These are phyloP conservation scores for Sardina pilchardus DNA, from an alignment of 2,113 vertebrate genomes.

Conservation along the genomic window DNA sequence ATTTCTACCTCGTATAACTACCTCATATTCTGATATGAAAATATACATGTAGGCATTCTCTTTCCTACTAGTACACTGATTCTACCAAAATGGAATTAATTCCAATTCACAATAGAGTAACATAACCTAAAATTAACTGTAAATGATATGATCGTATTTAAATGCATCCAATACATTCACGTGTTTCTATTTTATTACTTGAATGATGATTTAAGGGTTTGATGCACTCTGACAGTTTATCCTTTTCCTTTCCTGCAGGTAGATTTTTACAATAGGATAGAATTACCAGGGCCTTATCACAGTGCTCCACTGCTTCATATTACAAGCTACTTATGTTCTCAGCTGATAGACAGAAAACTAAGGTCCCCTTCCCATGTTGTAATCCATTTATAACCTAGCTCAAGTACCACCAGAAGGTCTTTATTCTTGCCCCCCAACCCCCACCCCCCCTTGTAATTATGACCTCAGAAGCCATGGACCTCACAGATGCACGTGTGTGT, in stretches of 20 bases:
- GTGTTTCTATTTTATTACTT: not conserved
- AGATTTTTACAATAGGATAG: slow-evolving; percentile 8
- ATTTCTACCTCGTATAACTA: slow-evolving; percentile 38
- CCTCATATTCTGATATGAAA: slow-evolving; percentile 18
- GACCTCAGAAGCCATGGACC: not conserved
- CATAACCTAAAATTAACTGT: not conserved
- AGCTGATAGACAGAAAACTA: slow-evolving; percentile 53
- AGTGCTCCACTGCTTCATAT: slow-evolving; percentile 56
- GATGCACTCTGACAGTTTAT: not conserved
- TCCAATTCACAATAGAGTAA: not conserved
- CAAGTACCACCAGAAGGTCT: slow-evolving; percentile 28
- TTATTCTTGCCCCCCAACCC: slow-evolving; percentile 13
- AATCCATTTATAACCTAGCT: slow-evolving; percentile 68
- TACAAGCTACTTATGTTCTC: slow-evolving; percentile 61
- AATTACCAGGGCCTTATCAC: slow-evolving; percentile 59
- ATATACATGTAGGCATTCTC: not conserved
- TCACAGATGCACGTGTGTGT: not conserved
- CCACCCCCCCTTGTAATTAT: not conserved
- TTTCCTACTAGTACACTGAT: not conserved
- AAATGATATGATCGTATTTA: not conserved
- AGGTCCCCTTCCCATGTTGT: slow-evolving; percentile 59
- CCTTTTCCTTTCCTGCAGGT: slow-evolving; percentile 8
- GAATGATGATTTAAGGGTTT: not conserved
- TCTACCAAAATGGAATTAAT: not conserved
- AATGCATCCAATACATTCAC: not conserved